Evolutionary conservation across 2,888 invertebrate genomes (phyloP).

Genomic region (Agrotis exclamationis): DNA sequence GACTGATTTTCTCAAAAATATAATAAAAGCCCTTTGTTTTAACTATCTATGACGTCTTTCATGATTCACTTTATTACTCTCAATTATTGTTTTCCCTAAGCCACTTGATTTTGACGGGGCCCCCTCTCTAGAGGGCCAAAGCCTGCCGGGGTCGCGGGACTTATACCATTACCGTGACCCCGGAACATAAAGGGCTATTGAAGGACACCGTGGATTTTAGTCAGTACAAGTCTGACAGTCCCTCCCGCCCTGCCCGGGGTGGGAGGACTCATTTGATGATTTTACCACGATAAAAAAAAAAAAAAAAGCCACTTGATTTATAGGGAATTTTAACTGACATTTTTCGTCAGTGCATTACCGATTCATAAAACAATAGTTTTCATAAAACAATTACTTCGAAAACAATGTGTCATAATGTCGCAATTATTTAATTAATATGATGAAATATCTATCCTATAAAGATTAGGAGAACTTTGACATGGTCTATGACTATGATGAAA

Average conservation of each 20-base stretch:
- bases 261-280: too few species aligned
- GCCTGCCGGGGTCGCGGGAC: too few species aligned
- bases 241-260: too few species aligned
- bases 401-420: slow-evolving; percentile 9
- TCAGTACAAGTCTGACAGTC: too few species aligned
- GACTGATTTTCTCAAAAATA: not conserved
- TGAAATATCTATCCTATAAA: slow-evolving; percentile 15
- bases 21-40: slow-evolving; percentile 8
- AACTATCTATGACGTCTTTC: not conserved
- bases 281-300: too few species aligned
- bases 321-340: slow-evolving; percentile 23
- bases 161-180: too few species aligned
- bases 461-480: slow-evolving; percentile 1
- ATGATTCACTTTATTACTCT: slow-evolving; percentile 24
- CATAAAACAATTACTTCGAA: not conserved
- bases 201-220: too few species aligned
- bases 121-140: too few species aligned
- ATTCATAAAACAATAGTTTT: slow-evolving; percentile 17
- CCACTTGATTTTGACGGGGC: slow-evolving; percentile 10
- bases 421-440: slow-evolving; percentile 22
- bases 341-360: slow-evolving; percentile 1
- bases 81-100: slow-evolving; percentile 8
- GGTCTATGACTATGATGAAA: slow-evolving; percentile 4
- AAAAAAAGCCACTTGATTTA: slow-evolving; percentile 6
- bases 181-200: too few species aligned